Base-by-base conservation (phyloP, 2,888 invertebrate species). In the Sceliomorpha sp. region DNA sequence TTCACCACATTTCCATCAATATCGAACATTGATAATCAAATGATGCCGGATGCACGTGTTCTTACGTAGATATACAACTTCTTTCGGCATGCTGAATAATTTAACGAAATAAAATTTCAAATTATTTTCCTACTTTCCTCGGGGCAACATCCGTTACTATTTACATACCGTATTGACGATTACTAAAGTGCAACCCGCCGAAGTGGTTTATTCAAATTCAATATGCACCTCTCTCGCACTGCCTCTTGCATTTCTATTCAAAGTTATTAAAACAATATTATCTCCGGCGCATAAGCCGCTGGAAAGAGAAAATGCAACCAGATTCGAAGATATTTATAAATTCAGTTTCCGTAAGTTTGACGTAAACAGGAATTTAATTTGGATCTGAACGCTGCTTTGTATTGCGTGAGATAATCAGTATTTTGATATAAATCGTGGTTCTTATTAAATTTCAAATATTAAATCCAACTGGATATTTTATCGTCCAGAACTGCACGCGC, bases 341-440 rank as follows among this genome's bases (percentile, higher is more conserved):
- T 37, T 37, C 9, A 37, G 8, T 15, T 37, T 8, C 7, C n/a
- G 1, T 9, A 37, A 37, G 17, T 37, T 37, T 8, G 37, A 17
- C 17, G n/a, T 4, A 17, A 37, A 37, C 37, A 9, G 3, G 37
- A 15, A 37, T 17, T 37, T 37, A 37, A 37, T 37, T 37, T 37
- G 37, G 17, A 37, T 37, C 5, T 15, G 37, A 37, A 5, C 15
- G 13, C 1, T 37, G 7, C 4, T 37, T 37, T 5, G 14, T 37
- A 15, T 15, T 15, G n/a, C 15, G 3, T 15, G 3, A 13, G n/a
- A n/a, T 13, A 17, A 17, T 17, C 14, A 37, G 15, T 17, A 37
- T 37, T 37, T 37, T 37, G 17, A 17, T 14, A 37, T 8, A 37
- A 2, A n/a, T 9, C 1, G n/a, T 2, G 17, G 1, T 5, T 14